Base-by-base conservation (phyloP, 2,888 invertebrate species). In the Tortrix viridana region DNA sequence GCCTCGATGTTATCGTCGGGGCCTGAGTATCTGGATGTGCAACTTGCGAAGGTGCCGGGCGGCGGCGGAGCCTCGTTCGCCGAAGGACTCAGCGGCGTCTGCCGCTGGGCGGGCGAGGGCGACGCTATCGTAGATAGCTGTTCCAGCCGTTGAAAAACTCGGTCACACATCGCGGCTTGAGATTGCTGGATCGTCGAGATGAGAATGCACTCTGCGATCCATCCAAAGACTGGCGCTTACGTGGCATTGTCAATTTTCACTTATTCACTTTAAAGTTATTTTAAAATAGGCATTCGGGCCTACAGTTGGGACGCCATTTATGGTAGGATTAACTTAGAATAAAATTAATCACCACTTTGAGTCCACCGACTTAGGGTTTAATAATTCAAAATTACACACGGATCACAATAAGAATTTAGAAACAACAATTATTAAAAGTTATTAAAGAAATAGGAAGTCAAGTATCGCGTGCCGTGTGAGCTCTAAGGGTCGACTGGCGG, bases 261-360 rank as follows among this genome's bases (percentile, higher is more conserved):
- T 38, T 38, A 38, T 4, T 14, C 4, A 38, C 4, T 38, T 12
- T 38, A 5, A 12, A 38, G 38, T 38, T 38, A 0, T 12, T 38
- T 38, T 14, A 38, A 37, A 12, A 12, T 38, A 38, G 38, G 38
- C n/a, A 38, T 12, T 38, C 38, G 38, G n/a, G 14, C 38, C 38
- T 38, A 3, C n/a, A 38, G 38, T 38, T 38, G 38, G 38, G 38
- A 38, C 38, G 38, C 38, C 38, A 38, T 38, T 38, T 38, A n/a
- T n/a, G n/a, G n/a, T n/a, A n/a, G n/a, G n/a, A n/a, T n/a, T n/a
- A n/a, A n/a, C n/a, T n/a, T n/a, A n/a, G n/a, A n/a, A n/a, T n/a
- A n/a, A n/a, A n/a, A n/a, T n/a, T n/a, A n/a, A n/a, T n/a, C n/a
- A n/a, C n/a, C n/a, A n/a, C n/a, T n/a, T n/a, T n/a, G n/a, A n/a